Conservation (phyloP, 2,888 invertebrate genomes). For the Nemapogon koenigi region DNA sequence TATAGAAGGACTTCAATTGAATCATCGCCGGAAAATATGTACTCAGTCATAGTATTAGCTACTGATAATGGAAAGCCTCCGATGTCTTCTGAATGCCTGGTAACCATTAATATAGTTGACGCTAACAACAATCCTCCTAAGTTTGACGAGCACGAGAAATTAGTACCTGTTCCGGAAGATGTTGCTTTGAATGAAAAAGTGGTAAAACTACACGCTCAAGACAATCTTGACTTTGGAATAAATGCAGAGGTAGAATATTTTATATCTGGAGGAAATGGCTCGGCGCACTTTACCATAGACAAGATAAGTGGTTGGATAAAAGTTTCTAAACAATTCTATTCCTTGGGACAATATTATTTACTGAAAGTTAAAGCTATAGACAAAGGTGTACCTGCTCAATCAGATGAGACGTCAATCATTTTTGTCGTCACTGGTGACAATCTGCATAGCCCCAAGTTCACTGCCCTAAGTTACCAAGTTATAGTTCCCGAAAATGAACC, state of each 20-base stretch:
- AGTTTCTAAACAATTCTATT: slow-evolving; percentile 65
- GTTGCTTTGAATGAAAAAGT: slow-evolving; percentile 75
- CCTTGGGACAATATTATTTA: slow-evolving; percentile 69
- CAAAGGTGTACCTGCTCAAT: slow-evolving; percentile 86
- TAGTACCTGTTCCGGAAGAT: slow-evolving; percentile 83
- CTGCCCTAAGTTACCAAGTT: slow-evolving; percentile 84
- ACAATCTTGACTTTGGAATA: slow-evolving; percentile 82
- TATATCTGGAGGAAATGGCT: slow-evolving; percentile 77
- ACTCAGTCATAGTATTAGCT: slow-evolving; percentile 87
- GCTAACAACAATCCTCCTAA: slow-evolving; percentile 91
- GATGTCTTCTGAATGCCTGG: slow-evolving; percentile 85
- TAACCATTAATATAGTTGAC: slow-evolving; percentile 88
- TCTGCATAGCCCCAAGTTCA: slow-evolving; percentile 79
- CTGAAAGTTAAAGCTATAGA: slow-evolving; percentile 81
- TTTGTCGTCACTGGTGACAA: slow-evolving; percentile 89
- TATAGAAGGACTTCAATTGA: slow-evolving; percentile 85
- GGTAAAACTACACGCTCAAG: slow-evolving; percentile 75
- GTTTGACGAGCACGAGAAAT: slow-evolving; percentile 76
- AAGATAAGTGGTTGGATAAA: slow-evolving; percentile 83
- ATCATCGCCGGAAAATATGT: slow-evolving; percentile 87
- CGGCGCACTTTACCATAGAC: slow-evolving; percentile 75
- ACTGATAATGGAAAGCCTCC: slow-evolving; percentile 96
- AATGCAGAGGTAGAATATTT: slow-evolving; percentile 88
- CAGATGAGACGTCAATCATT: slow-evolving; percentile 74
- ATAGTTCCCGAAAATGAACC: slow-evolving; percentile 92